Percentiles rank a stretch among this genome's conserved stretches.
These are phyloP conservation scores for Pantherophis guttatus DNA, from an alignment of 2,113 vertebrate genomes.

Conservation along the genomic window DNA sequence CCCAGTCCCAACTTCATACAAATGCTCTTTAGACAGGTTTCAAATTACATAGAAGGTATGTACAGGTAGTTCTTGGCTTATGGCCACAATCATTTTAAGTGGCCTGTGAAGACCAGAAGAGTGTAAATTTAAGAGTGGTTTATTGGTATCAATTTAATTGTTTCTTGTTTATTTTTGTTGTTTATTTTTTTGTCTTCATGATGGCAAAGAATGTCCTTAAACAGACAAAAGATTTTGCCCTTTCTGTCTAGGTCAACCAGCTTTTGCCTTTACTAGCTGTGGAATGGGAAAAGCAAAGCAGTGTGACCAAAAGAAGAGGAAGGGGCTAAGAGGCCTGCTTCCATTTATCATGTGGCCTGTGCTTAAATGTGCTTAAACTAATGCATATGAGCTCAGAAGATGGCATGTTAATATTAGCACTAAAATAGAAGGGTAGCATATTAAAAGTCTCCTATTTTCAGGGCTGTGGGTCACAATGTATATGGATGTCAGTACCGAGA, in stretches of 20 bases:
- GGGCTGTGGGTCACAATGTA: conserved; percentile 88
- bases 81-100: neutral
- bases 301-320: too few species aligned
- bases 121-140: neutral
- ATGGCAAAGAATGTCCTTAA: neutral
- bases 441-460: conserved; percentile 52
- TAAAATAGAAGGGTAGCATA: neutral
- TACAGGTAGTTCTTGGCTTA: neutral
- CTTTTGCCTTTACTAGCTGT: neutral
- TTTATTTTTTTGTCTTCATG: neutral
- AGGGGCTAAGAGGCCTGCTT: neutral
- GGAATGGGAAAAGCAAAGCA: neutral
- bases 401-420: neutral
- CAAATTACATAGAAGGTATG: conserved; percentile 4
- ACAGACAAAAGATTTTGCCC: neutral
- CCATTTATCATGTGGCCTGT: too few species aligned
- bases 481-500: conserved; percentile 87
- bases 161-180: neutral
- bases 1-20: conserved; percentile 10
- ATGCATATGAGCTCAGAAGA: neutral
- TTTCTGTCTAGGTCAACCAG: neutral
- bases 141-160: neutral
- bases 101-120: neutral
- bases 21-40: conserved; percentile 19
- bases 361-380: neutral